Evolutionary conservation across 2,113 vertebrate species (phyloP), one percentile per base, ranked within the genome.

Genomic region (Bujurquina vittata): DNA sequence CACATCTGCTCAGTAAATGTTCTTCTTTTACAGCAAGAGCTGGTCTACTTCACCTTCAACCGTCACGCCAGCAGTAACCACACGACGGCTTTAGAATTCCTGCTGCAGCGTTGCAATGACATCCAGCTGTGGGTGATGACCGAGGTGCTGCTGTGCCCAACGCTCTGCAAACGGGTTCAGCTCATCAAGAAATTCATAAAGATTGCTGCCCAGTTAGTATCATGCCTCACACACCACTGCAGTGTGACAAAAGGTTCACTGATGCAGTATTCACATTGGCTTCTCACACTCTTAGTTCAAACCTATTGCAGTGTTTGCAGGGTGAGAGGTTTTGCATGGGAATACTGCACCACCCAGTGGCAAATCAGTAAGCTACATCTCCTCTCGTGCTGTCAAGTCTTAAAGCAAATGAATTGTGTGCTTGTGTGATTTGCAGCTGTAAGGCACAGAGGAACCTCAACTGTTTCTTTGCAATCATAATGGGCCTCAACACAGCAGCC

Each of bases 121-220:
- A 97, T 99, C 65, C 98, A 99, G 93, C 96, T 98, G 58, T 99
- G 98, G 98, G 98, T 99, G 40, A 97, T 97, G 95, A 99, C 98
- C 0, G 97, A 99, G 92, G 96, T 99, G 60, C 95, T 99, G 29
- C 96, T 99, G 55, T 99, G 98, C 79, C 91, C 95, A 22, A 96
- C 95, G 18, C 96, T 98, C 84, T 97, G 97, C 93, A 98, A 98
- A 91, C 96, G 98, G 2, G 97, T 99, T 14, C 98, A 99, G 78
- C 96, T 99, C 35, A 95, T 99, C 92, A 99, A 99, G 91, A 99
- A 99, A 91, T 99, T 98, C 96, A 98, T 99, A 96, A 99, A 99
- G 95, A 97, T 98, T 14, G 97, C 97, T 10, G 96, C 98, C n/a
- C 98, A 99, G 98, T 99, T 89, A 97, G 98, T 97, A 80, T 79